Percentiles rank a stretch among this genome's conserved stretches.
Conservation (phyloP, 2,888 invertebrate species). For the Biston stratarius region DNA sequence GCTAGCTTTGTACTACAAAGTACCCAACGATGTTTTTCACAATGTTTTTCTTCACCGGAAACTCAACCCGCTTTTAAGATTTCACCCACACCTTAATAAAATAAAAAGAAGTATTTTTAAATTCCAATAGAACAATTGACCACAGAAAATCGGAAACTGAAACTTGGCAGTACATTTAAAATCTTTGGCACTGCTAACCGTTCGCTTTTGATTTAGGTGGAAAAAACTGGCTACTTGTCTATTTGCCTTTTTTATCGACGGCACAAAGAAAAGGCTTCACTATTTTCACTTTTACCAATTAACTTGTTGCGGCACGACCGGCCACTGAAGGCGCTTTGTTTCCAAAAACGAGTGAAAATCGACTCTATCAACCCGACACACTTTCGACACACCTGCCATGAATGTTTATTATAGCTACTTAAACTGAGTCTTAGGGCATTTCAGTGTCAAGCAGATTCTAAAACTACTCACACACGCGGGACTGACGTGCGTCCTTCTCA, state of each 20-base stretch:
- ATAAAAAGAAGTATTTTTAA: not conserved
- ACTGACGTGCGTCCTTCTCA: too few species aligned
- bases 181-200: constrained; percentile 12
- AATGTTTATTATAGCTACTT: constrained; percentile 44
- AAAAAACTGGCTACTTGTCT: constrained; percentile 62
- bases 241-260: constrained; percentile 74
- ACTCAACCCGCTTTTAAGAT: too few species aligned
- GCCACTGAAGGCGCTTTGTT: constrained; percentile 69
- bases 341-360: constrained; percentile 78
- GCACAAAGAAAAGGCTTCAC: constrained; percentile 73
- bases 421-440: too few species aligned
- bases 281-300: constrained; percentile 85
- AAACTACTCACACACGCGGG: too few species aligned
- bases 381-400: constrained; percentile 59
- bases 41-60: too few species aligned
- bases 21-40: too few species aligned
- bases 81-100: too few species aligned
- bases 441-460: too few species aligned
- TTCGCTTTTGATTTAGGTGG: constrained; percentile 61
- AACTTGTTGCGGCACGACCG: constrained; percentile 67
- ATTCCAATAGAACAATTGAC: not conserved
- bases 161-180: not conserved
- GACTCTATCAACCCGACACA: constrained; percentile 65
- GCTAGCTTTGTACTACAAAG: too few species aligned
- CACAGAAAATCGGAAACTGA: too few species aligned